A percentile compares a stretch with the other conserved stretches of the same genome.
These are phyloP conservation scores for Resseliella maxima DNA, from an alignment of 2,888 invertebrate genomes.

Conservation along the genomic window DNA sequence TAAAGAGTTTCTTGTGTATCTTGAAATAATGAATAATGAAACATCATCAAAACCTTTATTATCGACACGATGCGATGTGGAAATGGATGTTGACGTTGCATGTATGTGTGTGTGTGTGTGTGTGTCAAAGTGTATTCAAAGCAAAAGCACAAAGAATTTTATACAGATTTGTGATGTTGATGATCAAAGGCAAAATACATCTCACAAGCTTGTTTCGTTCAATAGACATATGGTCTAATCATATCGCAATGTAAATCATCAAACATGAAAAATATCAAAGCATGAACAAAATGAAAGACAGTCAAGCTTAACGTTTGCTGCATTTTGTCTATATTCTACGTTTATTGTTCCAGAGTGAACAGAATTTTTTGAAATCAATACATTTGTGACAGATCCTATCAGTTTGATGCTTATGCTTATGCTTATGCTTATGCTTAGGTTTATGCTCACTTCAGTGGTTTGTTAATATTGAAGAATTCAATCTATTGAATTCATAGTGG, in stretches of 20 bases:
- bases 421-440: no score
- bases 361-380: neutral
- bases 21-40: neutral
- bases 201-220: neutral
- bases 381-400: neutral
- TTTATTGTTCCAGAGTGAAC: neutral
- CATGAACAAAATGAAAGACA: neutral
- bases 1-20: neutral
- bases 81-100: no score
- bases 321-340: neutral
- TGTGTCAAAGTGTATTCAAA: neutral
- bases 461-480: no score
- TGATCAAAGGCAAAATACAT: conserved; percentile 2
- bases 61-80: neutral
- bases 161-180: neutral
- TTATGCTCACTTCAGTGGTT: no score
- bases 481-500: neutral
- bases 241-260: neutral
- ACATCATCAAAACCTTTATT: conserved; percentile 24
- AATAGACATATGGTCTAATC: neutral
- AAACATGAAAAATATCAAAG: neutral
- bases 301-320: no score
- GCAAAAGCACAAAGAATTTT: neutral
- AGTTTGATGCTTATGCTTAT: neutral
- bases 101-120: neutral